Evolutionary conservation across 1,140 invertebrate species (phyloP).

Genomic region (Hermatobates lingyangjiaoensis): DNA sequence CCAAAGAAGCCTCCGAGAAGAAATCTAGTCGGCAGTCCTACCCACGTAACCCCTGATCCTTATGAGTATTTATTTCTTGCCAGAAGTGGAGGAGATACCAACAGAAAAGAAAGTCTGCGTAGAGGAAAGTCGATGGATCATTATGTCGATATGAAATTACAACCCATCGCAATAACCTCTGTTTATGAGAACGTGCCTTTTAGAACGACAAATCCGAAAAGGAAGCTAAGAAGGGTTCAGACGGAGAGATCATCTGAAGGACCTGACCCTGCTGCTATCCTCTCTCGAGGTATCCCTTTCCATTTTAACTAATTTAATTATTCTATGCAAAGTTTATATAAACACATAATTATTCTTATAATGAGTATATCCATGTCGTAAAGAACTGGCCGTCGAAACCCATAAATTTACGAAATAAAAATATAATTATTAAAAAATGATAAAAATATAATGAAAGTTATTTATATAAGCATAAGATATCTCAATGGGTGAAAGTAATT

Average conservation of each 20-base stretch:
- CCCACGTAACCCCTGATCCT: constrained; percentile 32
- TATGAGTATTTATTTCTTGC: constrained; percentile 42
- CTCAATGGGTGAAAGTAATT: too few relatives aligned
- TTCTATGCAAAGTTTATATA: constrained; percentile 14
- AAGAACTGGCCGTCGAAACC: too few relatives aligned
- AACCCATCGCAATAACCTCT: constrained; percentile 49
- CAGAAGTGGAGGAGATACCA: constrained; percentile 34
- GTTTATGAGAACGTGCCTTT: constrained; percentile 50
- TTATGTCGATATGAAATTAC: constrained; percentile 49
- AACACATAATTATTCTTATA: too few relatives aligned
- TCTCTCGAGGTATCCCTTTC: constrained; percentile 27
- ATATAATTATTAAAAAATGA: too few relatives aligned
- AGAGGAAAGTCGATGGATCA: constrained; percentile 53
- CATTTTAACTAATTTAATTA: too few relatives aligned
- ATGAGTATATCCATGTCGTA: too few relatives aligned
- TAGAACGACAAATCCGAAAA: constrained; percentile 47
- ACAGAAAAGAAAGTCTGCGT: constrained; percentile 35
- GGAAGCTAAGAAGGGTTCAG: constrained; percentile 42
- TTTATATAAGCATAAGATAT: too few relatives aligned
- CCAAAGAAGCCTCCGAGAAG: constrained; percentile 73
- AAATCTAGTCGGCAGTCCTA: constrained; percentile 67
- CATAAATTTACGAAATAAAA: too few relatives aligned
- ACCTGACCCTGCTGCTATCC: constrained; percentile 30
- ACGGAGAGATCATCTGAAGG: constrained; percentile 30
- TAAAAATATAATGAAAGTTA: too few relatives aligned